Conservation (phyloP, 2,888 invertebrate species). For the Agriotes lineatus region DNA sequence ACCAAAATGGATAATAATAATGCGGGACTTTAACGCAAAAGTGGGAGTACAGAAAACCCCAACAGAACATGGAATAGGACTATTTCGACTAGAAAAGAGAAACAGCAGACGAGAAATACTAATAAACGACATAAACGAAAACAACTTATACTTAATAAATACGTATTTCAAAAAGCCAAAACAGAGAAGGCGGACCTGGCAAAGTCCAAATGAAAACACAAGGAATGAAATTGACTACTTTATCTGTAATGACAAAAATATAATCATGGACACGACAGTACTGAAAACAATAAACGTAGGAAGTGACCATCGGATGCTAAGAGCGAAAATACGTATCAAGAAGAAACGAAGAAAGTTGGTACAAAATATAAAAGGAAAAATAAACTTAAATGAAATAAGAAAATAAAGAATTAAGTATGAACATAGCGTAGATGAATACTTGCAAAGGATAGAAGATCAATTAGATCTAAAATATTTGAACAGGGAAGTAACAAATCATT, state of each 20-base stretch:
- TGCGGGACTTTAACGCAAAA: too few species aligned
- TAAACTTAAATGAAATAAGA: background rate
- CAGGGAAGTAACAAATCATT: too few species aligned
- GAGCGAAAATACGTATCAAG: background rate
- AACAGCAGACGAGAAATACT: background rate
- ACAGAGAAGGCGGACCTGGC: background rate
- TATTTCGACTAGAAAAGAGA: background rate
- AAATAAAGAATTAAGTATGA: background rate
- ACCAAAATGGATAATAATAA: conserved; percentile 1
- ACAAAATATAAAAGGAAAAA: background rate
- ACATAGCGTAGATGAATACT: background rate
- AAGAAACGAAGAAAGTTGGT: too few species aligned
- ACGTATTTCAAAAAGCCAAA: too few species aligned
- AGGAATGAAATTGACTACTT: background rate
- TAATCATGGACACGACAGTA: conserved; percentile 3
- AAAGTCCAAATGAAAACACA: too few species aligned
- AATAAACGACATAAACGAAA: background rate
- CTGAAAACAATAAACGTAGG: too few species aligned
- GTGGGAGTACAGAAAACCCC: too few species aligned
- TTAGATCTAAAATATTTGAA: background rate
- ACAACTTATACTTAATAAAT: conserved; percentile 4
- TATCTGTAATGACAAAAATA: conserved; percentile 7
- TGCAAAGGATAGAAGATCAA: background rate
- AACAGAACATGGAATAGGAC: too few species aligned
- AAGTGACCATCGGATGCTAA: too few species aligned